Percentiles rank a stretch among this genome's conserved stretches.
Conservation (phyloP, 2,113 vertebrate genomes). For the Columba livia region DNA sequence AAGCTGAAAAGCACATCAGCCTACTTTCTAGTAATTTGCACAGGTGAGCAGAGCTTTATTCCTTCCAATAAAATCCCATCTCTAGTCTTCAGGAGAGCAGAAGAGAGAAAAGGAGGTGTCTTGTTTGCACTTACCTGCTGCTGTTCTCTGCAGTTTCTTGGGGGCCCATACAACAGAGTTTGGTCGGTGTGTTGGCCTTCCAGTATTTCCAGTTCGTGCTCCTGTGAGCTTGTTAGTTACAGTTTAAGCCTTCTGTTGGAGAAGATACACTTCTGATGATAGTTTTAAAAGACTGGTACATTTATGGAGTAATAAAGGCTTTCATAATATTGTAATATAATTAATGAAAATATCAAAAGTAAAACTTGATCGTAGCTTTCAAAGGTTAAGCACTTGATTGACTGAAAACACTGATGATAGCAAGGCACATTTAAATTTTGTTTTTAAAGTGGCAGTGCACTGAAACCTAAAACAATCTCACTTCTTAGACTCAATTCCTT, state of each 20-base stretch:
- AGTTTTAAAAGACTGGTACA: background rate
- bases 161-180: background rate
- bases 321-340: background rate
- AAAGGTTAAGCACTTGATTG: background rate
- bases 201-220: background rate
- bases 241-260: background rate
- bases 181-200: background rate
- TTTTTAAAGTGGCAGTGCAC: background rate
- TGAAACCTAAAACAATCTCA: background rate
- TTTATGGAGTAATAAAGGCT: background rate
- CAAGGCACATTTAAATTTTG: background rate
- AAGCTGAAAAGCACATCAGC: background rate
- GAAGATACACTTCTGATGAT: background rate
- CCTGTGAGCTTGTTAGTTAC: background rate
- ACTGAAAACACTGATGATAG: background rate
- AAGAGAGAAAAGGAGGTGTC: background rate
- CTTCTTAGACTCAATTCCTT: background rate
- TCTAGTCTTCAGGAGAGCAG: background rate
- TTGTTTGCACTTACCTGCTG: background rate
- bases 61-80: fast-evolving
- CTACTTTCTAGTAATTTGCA: background rate
- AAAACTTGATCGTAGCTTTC: background rate
- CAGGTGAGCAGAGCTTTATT: background rate
- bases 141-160: background rate
- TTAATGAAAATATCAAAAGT: background rate